Conservation (phyloP, 2,113 vertebrate species). For the Eleginops maclovinus region DNA sequence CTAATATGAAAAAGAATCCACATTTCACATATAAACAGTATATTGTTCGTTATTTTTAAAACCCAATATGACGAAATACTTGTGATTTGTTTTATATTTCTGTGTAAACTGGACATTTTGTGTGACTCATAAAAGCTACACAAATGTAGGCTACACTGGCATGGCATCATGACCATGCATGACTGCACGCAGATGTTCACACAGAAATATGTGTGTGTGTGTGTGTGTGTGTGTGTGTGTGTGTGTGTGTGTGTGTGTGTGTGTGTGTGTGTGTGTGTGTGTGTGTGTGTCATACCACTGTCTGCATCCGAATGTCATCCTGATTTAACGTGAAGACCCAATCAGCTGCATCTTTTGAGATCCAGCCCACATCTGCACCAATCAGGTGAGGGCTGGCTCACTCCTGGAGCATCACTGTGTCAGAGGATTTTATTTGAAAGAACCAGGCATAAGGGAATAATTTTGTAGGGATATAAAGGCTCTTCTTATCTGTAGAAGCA, state of each 20-base stretch:
- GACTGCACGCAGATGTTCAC: not conserved
- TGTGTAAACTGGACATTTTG: not conserved
- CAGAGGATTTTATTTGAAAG: not conserved
- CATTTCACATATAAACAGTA: not conserved
- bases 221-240: not conserved
- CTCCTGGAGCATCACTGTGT: not conserved
- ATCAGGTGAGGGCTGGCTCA: slow-evolving; percentile 13
- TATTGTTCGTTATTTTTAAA: not conserved
- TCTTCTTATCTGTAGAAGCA: not conserved
- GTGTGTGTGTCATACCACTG: not conserved
- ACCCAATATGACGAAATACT: too few species aligned
- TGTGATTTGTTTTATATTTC: too few species aligned
- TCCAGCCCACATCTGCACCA: slow-evolving; percentile 53
- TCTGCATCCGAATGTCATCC: not conserved
- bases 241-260: not conserved
- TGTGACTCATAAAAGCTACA: not conserved
- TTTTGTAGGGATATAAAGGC: not conserved
- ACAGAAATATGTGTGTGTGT: not conserved
- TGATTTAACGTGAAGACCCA: slow-evolving; percentile 15
- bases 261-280: not conserved
- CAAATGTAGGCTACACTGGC: not conserved
- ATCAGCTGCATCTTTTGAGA: slow-evolving; percentile 22
- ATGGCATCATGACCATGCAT: too few species aligned
- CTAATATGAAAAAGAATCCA: not conserved
- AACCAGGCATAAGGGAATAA: not conserved